phyloP scores from a whole-genome alignment of 1,140 invertebrate species.

The Penaeus vannamei region DNA sequence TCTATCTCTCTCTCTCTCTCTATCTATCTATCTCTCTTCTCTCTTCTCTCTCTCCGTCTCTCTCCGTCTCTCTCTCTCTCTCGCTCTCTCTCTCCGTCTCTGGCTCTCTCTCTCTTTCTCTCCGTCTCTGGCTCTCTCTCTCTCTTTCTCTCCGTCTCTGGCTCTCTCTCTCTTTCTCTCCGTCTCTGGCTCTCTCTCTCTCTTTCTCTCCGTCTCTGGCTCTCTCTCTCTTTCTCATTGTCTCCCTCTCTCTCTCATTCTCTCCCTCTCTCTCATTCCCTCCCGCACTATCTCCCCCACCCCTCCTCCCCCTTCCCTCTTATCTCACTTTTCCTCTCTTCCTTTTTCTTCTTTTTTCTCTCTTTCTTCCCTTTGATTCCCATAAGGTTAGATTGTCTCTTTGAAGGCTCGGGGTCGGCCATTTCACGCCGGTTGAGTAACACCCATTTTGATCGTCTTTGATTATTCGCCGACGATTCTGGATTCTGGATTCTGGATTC shows the following conservation, averaged over 20 bases:
- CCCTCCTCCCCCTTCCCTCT: no score
- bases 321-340: no score
- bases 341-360: no score
- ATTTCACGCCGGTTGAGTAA: no score
- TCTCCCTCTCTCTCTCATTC: background rate
- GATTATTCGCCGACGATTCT: no score
- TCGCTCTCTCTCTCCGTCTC: background rate
- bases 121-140: background rate
- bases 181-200: background rate
- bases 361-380: no score
- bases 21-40: background rate
- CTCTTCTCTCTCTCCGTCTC: background rate
- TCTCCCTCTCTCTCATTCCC: background rate
- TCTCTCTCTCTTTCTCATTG: background rate
- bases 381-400: no score
- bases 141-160: background rate
- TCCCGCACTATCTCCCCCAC: background rate
- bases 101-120: background rate
- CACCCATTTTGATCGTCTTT: no score
- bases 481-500: no score
- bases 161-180: background rate
- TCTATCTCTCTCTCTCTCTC: background rate
- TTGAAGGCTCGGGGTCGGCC: no score
- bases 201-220: background rate
- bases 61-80: background rate